Evolutionary conservation across 2,113 vertebrate species (phyloP).

Genomic region (Collichthys lucidus): DNA sequence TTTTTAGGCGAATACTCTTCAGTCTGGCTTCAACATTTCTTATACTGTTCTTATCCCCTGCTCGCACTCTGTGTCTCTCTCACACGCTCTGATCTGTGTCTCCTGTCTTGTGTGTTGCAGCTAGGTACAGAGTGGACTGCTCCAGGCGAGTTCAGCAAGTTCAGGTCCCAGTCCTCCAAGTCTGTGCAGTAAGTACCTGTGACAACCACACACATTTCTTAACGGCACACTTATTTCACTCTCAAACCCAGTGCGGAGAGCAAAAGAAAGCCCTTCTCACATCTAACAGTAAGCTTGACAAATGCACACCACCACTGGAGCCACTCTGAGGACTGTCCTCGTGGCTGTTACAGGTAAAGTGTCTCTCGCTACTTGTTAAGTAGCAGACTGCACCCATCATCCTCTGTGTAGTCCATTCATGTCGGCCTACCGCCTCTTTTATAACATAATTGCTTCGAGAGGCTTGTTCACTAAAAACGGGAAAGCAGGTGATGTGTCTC

Average conservation of each 20-base stretch:
- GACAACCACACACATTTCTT: slow-evolving; percentile 35
- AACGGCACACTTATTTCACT: slow-evolving; percentile 34
- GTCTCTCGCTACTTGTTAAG: slow-evolving; percentile 10
- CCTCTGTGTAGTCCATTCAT: not conserved
- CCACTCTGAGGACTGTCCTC: slow-evolving; percentile 15
- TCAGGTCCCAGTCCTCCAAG: slow-evolving; percentile 96
- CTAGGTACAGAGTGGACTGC: slow-evolving; percentile 97
- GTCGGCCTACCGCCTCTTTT: slow-evolving; percentile 14
- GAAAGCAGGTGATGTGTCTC: not conserved
- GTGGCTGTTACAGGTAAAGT: not conserved
- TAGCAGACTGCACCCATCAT: not conserved
- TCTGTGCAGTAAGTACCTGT: slow-evolving; percentile 90
- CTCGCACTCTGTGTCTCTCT: not conserved
- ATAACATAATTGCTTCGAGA: slow-evolving; percentile 14
- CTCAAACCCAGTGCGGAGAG: slow-evolving; percentile 7
- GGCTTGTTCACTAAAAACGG: slow-evolving; percentile 10
- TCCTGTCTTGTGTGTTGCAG: slow-evolving; percentile 81
- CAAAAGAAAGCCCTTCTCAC: not conserved
- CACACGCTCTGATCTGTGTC: slow-evolving; percentile 46
- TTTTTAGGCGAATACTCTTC: slow-evolving; percentile 1
- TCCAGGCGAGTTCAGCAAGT: slow-evolving; percentile 97
- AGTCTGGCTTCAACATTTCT: slow-evolving; percentile 4
- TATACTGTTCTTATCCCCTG: slow-evolving; percentile 4
- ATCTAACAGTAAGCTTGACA: not conserved
- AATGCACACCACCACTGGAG: not conserved